A percentile compares a stretch with the other conserved stretches of the same genome.
These are phyloP conservation scores for Eidolon helvum DNA, from an alignment of 2,113 vertebrate genomes.

Conservation along the genomic window DNA sequence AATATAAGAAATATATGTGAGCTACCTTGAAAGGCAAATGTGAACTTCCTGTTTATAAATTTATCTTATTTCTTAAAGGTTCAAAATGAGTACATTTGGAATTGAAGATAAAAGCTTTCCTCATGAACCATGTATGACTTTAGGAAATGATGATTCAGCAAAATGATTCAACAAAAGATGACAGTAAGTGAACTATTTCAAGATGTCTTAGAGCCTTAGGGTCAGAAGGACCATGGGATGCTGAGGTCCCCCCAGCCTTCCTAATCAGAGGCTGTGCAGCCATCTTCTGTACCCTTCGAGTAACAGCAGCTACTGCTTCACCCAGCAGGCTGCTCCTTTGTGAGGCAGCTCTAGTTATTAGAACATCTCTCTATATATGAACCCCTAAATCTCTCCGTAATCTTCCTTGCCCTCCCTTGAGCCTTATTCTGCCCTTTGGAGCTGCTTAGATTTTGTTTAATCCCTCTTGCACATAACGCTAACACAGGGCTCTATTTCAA, in stretches of 20 bases:
- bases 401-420: background rate
- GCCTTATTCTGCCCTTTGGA: background rate
- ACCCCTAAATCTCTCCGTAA: background rate
- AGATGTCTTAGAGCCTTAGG: background rate
- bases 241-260: background rate
- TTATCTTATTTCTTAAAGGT: slow-evolving; percentile 8
- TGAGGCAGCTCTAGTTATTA: background rate
- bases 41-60: background rate
- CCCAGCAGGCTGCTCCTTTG: background rate
- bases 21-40: background rate
- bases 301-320: background rate
- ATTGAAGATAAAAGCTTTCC: background rate
- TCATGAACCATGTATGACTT: background rate
- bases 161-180: background rate
- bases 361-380: background rate
- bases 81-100: background rate
- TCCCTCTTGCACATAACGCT: background rate
- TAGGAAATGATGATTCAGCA: background rate
- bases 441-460: background rate
- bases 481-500: background rate
- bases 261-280: background rate
- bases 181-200: background rate
- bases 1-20: background rate
- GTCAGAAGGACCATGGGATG: background rate
- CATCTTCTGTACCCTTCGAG: background rate